Base-by-base conservation (phyloP, 2,888 invertebrate genomes). In the Pseudanteris insignis region DNA sequence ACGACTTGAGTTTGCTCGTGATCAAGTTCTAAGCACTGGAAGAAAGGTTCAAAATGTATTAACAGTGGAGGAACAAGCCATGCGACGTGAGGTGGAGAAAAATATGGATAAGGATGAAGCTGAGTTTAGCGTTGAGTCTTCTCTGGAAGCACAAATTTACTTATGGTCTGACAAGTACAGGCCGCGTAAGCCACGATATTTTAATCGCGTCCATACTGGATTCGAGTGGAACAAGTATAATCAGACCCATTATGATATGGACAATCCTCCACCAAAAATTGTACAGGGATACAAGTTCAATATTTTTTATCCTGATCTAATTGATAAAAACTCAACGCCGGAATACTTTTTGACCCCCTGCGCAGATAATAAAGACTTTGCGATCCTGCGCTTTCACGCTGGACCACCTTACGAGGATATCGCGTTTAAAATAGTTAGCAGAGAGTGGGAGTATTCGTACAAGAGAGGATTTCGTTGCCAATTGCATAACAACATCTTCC, bases 161-260 rank as follows among this genome's bases (percentile, higher is more conserved):
- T 82, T 94, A 15, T 98, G 98, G 95, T 95, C 96, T 18, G 98
- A 99, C 81, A 99, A 98, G 82, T 99, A 98, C 81, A 83, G 98
- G 7, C 99, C 99, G 0, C 82, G 98, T 34, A 99, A 99, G 77
- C 99, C 99, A 0, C 82, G 98, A 11, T 99, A 99, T 82, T 97
- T 99, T 83, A 99, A 99, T 84, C 85, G 93, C 50, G 94, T 94
- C 2, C 94, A 94, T 77, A 94, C 94, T 0, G 99, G 99, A 9
- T 99, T 99, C 82, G 99, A 99, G 76, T 99, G 99, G 99, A 99
- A 99, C 83, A 99, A 99, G 81, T 99, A 99, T 83, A 99, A 99
- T 83, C 99, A 99, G 83, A 99, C 99, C 1, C 99, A 99, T 83
- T 99, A 99, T 81, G 99, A 99, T 81, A 96, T 98, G 91, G 99